Evolutionary conservation across 1,140 invertebrate species (phyloP), one percentile per base, ranked within the genome.

Genomic region (Melipona quadrifasciata): DNA sequence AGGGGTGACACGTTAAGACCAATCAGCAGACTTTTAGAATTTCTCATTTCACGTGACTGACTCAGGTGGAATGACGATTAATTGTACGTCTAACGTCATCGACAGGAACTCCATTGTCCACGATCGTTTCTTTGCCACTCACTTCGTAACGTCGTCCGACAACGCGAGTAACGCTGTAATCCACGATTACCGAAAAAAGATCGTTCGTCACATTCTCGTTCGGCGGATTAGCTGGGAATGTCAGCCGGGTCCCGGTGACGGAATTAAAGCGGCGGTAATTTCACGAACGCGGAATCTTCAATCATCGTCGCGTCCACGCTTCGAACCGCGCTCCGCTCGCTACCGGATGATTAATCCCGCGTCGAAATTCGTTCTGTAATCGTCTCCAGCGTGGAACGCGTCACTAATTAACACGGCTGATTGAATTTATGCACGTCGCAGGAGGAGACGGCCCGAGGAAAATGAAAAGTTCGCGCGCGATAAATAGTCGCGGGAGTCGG

Each of bases 291-390:
- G 47, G 17, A 24, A 14, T 19, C 19, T n/a, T 80, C 27, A 51
- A 72, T 80, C 53, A 77, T 27, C 31, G 10, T 57, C 47, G 39
- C 39, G 21, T 61, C 16, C 24, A 27, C 24, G 34, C 51, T 76
- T 47, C 24, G 39, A 47, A 14, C n/a, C 31, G 39, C 81, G 6
- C 21, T 1, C 77, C 57, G 39, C 47, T 82, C 68, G 58, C 68
- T 17, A 31, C 17, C 53, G 34, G 51, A 77, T 70, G 53, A 77
- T 82, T 82, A 70, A 68, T 75, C 47, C 19, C 19, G 2, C 24
- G 73, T 68, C n/a, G 24, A 82, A 82, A 39, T 57, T 47, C 58
- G 47, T 53, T 82, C 55, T n/a, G 19, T 27, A 27, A 75, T 75
- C 71, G 27, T 55, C 47, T 2, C 31, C 1, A 31, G 31, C 31